Evolutionary conservation across 2,113 vertebrate species (phyloP).

Genomic region (Puffinus mauretanicus): DNA sequence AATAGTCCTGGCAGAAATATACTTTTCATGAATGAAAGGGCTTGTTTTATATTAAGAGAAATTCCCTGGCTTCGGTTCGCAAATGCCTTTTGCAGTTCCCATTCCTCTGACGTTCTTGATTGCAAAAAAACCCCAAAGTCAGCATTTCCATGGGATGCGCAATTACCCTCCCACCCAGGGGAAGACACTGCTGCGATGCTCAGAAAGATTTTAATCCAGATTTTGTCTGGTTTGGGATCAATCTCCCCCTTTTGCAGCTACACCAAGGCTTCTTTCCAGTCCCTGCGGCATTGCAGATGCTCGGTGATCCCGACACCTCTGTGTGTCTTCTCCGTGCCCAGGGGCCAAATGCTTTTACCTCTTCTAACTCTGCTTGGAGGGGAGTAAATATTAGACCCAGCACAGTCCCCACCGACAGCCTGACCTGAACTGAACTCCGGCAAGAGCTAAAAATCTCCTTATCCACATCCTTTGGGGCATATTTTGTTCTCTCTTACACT

Average conservation of each 20-base stretch:
- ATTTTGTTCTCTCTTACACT: neutral
- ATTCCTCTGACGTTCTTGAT: neutral
- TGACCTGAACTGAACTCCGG: slow-evolving; percentile 6
- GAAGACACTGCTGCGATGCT: neutral
- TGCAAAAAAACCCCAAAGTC: neutral
- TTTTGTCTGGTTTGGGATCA: neutral
- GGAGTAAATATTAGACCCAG: neutral
- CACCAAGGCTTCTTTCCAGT: neutral
- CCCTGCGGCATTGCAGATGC: rapidly evolving
- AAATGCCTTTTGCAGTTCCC: neutral
- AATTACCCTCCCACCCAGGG: neutral
- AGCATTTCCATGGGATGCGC: neutral
- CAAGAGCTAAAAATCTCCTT: neutral
- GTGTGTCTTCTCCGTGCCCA: neutral
- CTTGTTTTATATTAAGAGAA: neutral
- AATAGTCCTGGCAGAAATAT: neutral
- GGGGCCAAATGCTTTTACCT: neutral
- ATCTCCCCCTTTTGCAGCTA: rapidly evolving
- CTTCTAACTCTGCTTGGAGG: neutral
- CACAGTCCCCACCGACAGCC: neutral
- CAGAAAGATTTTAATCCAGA: rapidly evolving
- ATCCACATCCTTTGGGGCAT: neutral
- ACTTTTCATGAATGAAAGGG: neutral
- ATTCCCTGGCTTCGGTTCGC: neutral
- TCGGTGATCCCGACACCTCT: neutral